Percentiles rank a stretch among this genome's conserved stretches.
These are phyloP conservation scores for Ranitomeya variabilis DNA, from an alignment of 2,113 vertebrate genomes.

Conservation along the genomic window DNA sequence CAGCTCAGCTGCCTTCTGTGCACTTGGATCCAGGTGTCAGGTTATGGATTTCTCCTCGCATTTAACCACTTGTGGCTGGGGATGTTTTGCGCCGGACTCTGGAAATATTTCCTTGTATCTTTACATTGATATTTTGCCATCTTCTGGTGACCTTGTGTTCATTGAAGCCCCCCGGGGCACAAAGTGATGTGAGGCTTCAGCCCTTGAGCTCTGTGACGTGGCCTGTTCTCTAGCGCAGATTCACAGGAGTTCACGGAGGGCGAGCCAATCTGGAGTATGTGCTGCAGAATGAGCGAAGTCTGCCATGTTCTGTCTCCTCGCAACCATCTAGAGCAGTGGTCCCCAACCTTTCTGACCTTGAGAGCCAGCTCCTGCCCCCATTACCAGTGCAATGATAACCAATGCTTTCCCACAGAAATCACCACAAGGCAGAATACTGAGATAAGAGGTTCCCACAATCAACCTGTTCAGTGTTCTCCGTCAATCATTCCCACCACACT, in stretches of 20 bases:
- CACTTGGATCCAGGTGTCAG: not conserved
- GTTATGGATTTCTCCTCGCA: not conserved
- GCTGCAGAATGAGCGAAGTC: not conserved
- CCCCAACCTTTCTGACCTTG: too few relatives aligned
- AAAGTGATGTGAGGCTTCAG: too few relatives aligned
- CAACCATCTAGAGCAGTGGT: not conserved
- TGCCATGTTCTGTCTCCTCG: not conserved
- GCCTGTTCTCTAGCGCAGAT: not conserved
- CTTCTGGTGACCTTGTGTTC: not conserved
- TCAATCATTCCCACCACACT: too few relatives aligned
- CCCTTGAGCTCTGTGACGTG: not conserved
- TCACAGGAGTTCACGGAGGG: not conserved
- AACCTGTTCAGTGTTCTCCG: too few relatives aligned
- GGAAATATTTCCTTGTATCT: not conserved
- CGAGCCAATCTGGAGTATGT: not conserved
- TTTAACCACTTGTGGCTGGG: not conserved
- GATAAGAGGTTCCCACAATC: too few relatives aligned
- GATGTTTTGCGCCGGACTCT: not conserved
- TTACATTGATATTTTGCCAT: not conserved
- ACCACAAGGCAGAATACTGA: too few relatives aligned
- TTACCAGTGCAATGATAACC: too few relatives aligned
- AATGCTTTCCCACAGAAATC: too few relatives aligned
- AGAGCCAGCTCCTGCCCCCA: too few relatives aligned
- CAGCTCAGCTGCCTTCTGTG: not conserved
- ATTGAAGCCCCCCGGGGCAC: not conserved